Evolutionary conservation across 1,140 invertebrate species (phyloP).

Genomic region (Lepidurus packardi): DNA sequence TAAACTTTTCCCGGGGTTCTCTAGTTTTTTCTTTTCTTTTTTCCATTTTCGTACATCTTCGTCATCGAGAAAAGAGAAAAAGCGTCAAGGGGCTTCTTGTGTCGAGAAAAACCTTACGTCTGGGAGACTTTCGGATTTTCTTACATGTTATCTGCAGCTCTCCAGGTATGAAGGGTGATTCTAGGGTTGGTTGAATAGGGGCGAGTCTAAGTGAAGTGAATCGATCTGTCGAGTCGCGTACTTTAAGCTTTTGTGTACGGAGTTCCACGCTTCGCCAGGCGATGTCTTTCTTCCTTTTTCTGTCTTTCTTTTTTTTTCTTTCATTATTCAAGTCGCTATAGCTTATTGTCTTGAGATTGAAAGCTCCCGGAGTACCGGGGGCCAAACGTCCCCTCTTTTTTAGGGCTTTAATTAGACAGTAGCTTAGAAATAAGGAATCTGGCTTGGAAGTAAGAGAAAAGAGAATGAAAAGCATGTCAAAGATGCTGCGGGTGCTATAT

Average conservation of each 20-base stretch:
- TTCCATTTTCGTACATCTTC: not conserved
- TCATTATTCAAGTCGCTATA: not conserved
- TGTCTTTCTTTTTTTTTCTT: too few species aligned
- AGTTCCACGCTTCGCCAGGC: too few species aligned
- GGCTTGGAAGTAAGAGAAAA: not conserved
- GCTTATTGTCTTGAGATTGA: slow-evolving; percentile 9
- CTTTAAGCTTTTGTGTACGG: too few species aligned
- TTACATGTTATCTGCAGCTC: not conserved
- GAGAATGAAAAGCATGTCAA: not conserved
- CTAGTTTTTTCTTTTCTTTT: not conserved
- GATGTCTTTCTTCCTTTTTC: too few species aligned
- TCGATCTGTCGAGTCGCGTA: too few species aligned
- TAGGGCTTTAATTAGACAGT: not conserved
- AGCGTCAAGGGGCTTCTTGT: not conserved
- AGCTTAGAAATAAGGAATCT: not conserved
- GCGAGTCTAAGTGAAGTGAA: too few species aligned
- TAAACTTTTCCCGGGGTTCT: not conserved
- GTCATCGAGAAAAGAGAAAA: not conserved
- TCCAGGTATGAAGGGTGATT: too few species aligned
- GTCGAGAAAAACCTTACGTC: not conserved
- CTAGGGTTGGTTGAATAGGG: too few species aligned
- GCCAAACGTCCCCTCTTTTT: not conserved
- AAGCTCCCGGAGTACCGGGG: not conserved
- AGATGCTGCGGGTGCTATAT: too few species aligned
- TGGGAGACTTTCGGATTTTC: not conserved